Percentiles rank a stretch among this genome's conserved stretches.
phyloP scores from a whole-genome alignment of 2,888 invertebrate species.

The Gymnocheta viridis region DNA sequence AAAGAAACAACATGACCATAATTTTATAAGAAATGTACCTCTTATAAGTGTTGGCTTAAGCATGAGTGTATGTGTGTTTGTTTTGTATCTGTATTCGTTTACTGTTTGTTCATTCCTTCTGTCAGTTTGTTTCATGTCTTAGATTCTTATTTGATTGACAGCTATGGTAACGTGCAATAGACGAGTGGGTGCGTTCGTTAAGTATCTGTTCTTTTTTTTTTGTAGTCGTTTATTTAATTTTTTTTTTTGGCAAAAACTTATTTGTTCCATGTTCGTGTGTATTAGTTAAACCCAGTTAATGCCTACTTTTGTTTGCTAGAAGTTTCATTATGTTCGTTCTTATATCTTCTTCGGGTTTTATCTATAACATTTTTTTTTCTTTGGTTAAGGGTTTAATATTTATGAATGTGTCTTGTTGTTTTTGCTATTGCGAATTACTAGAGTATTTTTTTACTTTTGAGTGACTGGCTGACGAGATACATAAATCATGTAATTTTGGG shows the following conservation, averaged over 20 bases:
- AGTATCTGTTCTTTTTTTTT: conserved; percentile 41
- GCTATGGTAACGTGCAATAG: conserved; percentile 60
- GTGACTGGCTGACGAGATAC: neutral
- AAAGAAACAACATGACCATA: conserved; percentile 40
- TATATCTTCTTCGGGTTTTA: conserved; percentile 29
- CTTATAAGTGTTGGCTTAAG: neutral
- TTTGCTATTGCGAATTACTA: neutral
- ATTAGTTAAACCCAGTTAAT: conserved; percentile 48
- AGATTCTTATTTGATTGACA: conserved; percentile 65
- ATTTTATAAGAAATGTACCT: conserved; percentile 54
- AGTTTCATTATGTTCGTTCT: conserved; percentile 1
- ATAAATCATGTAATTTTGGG: conserved; percentile 26
- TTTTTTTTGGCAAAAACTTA: conserved; percentile 12
- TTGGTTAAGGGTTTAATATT: conserved; percentile 34
- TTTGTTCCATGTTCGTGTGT: conserved; percentile 22
- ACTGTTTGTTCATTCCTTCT: conserved; percentile 11
- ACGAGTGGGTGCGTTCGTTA: conserved; percentile 57
- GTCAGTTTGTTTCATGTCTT: conserved; percentile 54
- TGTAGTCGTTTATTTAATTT: neutral
- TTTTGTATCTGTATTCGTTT: neutral
- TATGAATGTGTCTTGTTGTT: neutral
- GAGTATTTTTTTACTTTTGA: neutral
- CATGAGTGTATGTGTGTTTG: neutral
- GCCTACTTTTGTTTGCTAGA: conserved; percentile 32
- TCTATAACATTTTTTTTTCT: conserved; percentile 19